phyloP scores from a whole-genome alignment of 2,113 vertebrate genomes.

The Anhinga rufa region DNA sequence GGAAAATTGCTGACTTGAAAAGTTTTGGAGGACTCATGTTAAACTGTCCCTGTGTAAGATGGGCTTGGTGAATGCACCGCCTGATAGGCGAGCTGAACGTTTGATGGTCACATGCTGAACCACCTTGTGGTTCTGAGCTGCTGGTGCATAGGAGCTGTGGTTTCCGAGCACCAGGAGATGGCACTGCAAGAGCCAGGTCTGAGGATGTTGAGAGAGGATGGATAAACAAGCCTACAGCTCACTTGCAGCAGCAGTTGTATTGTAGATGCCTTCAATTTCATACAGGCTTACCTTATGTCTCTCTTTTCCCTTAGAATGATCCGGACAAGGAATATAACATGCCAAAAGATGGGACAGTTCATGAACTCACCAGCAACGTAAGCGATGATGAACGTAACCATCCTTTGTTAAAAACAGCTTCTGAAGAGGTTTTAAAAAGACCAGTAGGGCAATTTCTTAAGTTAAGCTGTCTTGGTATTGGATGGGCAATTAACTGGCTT shows the following conservation, averaged over 20 bases:
- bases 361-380: constrained; percentile 97
- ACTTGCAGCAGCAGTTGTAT: background rate
- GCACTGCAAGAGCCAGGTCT: background rate
- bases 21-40: background rate
- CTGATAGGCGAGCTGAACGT: background rate
- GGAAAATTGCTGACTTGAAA: background rate
- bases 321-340: constrained; percentile 99
- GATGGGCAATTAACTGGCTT: background rate
- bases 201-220: background rate
- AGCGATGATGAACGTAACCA: constrained; percentile 33
- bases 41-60: background rate
- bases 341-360: constrained; percentile 97
- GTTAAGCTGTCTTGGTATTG: background rate
- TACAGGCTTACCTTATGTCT: background rate
- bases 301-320: constrained; percentile 79
- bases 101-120: background rate
- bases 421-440: background rate
- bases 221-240: background rate
- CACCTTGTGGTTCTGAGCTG: background rate
- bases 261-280: background rate
- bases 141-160: background rate
- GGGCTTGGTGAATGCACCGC: background rate
- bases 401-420: background rate
- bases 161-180: constrained; percentile 27
- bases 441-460: background rate